phyloP scores from a whole-genome alignment of 30 jellyfish, hydroid and myxozoan genomes.

The Pseudorhiza aurosa region DNA sequence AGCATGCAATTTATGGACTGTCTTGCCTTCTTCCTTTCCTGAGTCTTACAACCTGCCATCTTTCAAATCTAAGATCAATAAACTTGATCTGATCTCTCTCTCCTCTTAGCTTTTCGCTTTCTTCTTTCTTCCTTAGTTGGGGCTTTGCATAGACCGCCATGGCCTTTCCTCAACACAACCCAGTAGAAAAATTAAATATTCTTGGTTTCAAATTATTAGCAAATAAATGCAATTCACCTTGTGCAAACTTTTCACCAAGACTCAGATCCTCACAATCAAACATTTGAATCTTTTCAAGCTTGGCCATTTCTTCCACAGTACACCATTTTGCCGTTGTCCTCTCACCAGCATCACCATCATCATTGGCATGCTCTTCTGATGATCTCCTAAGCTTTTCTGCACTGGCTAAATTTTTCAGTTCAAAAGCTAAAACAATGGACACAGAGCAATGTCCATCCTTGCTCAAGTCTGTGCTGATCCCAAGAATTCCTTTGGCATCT shows the following conservation, averaged over 20 bases:
- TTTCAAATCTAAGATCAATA: no score
- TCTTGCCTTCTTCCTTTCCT: no score
- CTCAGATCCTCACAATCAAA: slow-evolving; percentile 11
- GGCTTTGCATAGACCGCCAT: no score
- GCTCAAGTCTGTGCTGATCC: slow-evolving; percentile 38
- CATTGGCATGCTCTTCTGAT: not conserved
- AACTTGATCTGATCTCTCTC: no score
- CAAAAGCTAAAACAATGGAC: slow-evolving; percentile 13
- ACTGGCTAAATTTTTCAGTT: not conserved
- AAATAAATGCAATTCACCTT: no score
- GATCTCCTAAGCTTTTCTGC: slow-evolving; percentile 33
- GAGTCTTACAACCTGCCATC: no score
- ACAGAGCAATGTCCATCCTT: not conserved
- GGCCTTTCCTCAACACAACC: no score
- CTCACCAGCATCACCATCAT: not conserved
- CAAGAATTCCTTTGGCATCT: slow-evolving; percentile 34
- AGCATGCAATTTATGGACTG: no score
- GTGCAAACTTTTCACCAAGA: slow-evolving; percentile 34
- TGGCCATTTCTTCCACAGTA: slow-evolving; percentile 20
- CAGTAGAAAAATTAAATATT: no score
- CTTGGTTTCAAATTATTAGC: no score
- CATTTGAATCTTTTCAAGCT: slow-evolving; percentile 8
- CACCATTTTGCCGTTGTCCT: slow-evolving; percentile 35
- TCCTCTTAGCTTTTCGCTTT: no score
- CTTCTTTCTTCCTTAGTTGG: no score